Conservation (phyloP, 2,113 vertebrate genomes). For the Isurus oxyrinchus region DNA sequence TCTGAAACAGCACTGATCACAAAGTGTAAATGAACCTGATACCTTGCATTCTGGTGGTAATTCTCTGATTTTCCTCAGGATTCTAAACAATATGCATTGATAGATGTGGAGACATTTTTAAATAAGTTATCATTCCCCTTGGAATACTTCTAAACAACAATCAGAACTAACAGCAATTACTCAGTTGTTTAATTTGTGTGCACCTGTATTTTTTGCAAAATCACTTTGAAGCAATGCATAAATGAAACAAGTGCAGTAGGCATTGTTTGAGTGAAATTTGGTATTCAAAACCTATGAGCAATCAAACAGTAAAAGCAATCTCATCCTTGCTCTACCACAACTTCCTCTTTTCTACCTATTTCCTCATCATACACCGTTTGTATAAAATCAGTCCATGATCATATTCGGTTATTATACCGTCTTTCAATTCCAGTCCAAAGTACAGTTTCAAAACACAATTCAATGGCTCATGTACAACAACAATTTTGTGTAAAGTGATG, state of each 20-base stretch:
- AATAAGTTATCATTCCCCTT: not conserved
- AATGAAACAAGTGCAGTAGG: constrained; percentile 8
- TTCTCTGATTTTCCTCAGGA: not conserved
- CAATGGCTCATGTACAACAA: not conserved
- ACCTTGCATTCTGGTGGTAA: not conserved
- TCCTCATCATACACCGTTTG: not conserved
- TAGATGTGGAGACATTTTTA: not conserved
- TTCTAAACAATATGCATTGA: not conserved
- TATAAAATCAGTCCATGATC: not conserved
- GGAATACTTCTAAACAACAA: not conserved
- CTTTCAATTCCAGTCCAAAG: not conserved
- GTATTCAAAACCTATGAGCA: not conserved
- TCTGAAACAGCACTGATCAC: not conserved
- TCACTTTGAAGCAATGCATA: not conserved
- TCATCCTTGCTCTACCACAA: not conserved
- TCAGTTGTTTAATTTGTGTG: not conserved
- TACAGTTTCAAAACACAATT: not conserved
- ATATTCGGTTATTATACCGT: not conserved
- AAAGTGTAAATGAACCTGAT: not conserved
- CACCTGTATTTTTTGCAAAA: not conserved
- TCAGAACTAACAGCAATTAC: not conserved
- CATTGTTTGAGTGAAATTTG: not conserved
- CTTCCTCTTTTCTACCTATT: not conserved
- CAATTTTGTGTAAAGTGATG: not conserved
- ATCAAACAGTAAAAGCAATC: not conserved